Evolutionary conservation across 2,888 invertebrate genomes (phyloP), one percentile per base, ranked within the genome.

Genomic region (Alviniconcha strummeri): DNA sequence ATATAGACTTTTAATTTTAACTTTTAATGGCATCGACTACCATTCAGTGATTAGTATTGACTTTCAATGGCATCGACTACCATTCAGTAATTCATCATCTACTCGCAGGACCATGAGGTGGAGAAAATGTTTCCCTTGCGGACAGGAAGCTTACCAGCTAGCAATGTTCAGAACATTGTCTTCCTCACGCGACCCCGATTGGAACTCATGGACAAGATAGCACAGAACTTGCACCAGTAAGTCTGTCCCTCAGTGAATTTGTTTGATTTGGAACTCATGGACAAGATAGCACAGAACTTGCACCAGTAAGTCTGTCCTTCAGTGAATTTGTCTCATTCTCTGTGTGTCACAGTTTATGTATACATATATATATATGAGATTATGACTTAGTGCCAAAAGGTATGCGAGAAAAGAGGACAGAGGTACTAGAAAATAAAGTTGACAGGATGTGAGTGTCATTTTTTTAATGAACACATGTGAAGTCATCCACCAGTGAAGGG

Each of bases 111-210:
- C 89, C 96, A 97, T 92, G 97, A 96, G 90, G 97, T 97, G 4
- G 96, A 95, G 3, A 96, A 97, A 92, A 97, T 97, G 96, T 96
- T 96, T 90, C 96, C 96, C 0, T 94, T 98, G 19, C 95, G 95
- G 69, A 95, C 95, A 0, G 96, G 96, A 11, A 95, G 95, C 83
- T 94, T 97, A 9, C 96, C 96, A 0, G 95, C 95, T 67, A 95
- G 96, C 64, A 96, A 96, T 87, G 96, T 96, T 0, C 96, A 96
- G 88, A 97, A 98, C 93, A 95, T 98, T 19, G 96, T 99, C 88
- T 99, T 98, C 92, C 97, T 99, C 85, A 95, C 97, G 2, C 95
- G 98, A 84, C 97, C 98, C 0, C 96, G 96, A 88, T 94, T 97
- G 9, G 94, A 95, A 78, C 94, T 97, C 1, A 98, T 99, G 97